Evolutionary conservation across 2,797 vertebrate species (phyloP), one percentile per base, ranked within the genome.

Genomic region (Thripadectes ignobilis): DNA sequence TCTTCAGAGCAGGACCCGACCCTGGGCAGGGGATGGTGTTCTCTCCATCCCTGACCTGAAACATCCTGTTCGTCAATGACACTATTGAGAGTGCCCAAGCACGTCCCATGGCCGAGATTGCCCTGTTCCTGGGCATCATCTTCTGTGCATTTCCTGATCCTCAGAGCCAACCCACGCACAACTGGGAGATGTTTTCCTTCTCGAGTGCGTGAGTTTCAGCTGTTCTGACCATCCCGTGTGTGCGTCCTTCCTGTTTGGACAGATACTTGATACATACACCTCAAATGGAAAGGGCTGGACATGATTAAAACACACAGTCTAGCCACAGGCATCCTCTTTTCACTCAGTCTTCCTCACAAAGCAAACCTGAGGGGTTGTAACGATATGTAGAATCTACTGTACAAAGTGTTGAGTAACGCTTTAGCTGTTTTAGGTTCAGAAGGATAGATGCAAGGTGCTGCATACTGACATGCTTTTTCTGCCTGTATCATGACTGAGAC

Each of bases 161-260:
- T 80, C 38, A 22, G 87, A 85, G 84, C 80, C 81, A 91, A 27
- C 92, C 78, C 92, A 88, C 18, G 2, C 78, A 68, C 49, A 82
- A 91, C 29, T 8, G 41, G 74, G 89, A 92, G 69, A 88, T 66
- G 78, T 95, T 93, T 91, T 87, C 59, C 54, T 32, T 72, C 84
- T 89, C 2, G 1, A 77, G 75, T 91, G 92, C 9, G 1, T 92
- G 94, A 89, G 86, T 65, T 94, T 79, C 45, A 71, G 84, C 88
- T 92, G 71, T 93, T 94, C 86, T 1, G 26, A 67, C 67, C 59
- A 23, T 90, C 71, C 88, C 0, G 1, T 76, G 81, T 82, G 74
- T 74, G 78, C 0, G 15, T 80, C 84, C 84, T 93, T 96, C 94
- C 96, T 96, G 93, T 93, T 92, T 96, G 95, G 92, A 93, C 77